Percentiles rank a stretch among this genome's conserved stretches.
Evolutionary conservation across 1,140 invertebrate species (phyloP).

Genomic region (Drosophila sechellia): DNA sequence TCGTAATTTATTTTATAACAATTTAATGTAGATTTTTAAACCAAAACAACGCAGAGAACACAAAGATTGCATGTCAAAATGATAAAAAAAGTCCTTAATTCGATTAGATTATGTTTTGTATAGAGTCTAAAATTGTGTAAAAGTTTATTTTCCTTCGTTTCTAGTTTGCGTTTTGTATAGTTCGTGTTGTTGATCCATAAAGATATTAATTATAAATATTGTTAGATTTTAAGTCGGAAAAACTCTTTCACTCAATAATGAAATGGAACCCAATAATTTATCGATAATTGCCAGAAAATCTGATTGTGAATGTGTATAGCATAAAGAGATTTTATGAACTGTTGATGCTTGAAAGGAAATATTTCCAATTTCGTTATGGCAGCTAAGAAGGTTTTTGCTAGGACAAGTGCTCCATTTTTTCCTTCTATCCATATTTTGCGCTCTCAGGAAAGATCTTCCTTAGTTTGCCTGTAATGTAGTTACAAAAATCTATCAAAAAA

Average conservation of each 20-base stretch:
- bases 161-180: conserved; percentile 54
- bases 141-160: conserved; percentile 22
- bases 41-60: conserved; percentile 53
- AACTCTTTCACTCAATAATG: conserved; percentile 24
- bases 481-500: conserved; percentile 66
- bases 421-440: not conserved
- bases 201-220: conserved; percentile 64
- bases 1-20: conserved; percentile 78
- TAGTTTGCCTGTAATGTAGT: conserved; percentile 33
- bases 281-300: conserved; percentile 22
- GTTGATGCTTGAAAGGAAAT: conserved; percentile 21
- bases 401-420: not conserved
- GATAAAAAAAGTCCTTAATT: conserved; percentile 27
- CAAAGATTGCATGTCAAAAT: conserved; percentile 35
- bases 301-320: conserved; percentile 14
- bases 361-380: conserved; percentile 21
- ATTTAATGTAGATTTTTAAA: conserved; percentile 73
- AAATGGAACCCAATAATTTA: conserved; percentile 54
- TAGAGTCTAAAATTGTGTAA: conserved; percentile 31
- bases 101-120: conserved; percentile 34
- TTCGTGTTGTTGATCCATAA: conserved; percentile 59
- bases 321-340: conserved; percentile 12
- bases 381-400: conserved; percentile 24
- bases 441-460: not conserved
- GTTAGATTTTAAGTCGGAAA: conserved; percentile 50